Base-by-base conservation (phyloP, 2,888 invertebrate species). In the Eulithis testata region DNA sequence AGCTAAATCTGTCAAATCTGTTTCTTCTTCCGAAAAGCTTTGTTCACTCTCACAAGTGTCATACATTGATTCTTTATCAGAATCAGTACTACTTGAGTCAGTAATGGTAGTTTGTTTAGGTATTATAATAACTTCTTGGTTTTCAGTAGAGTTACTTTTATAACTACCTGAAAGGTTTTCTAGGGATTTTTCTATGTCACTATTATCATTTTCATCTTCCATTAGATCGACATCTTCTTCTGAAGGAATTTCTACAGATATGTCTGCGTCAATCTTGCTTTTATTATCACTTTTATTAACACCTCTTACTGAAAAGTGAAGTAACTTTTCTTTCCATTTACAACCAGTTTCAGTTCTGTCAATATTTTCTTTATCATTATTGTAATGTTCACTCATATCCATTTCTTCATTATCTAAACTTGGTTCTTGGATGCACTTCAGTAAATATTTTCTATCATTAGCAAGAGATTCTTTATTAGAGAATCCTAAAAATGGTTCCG, bases 21-120 rank as follows among this genome's bases (percentile, higher is more conserved):
- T 53, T n/a, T 50, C 37, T 51, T 66, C 31, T 57, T 37, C 49
- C 31, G 51, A 54, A 62, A 68, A 72, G 70, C 74, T 71, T 78
- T 76, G 73, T 11, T 85, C 85, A 81, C 86, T 88, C 65, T 82
- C 78, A 72, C 91, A 91, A 64, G 90, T 89, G 66, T 90, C 86
- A 85, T 90, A 91, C 53, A 81, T 69, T 43, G 89, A 89, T 72
- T 81, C 76, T 68, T 72, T 78, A 36, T 84, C 80, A 50, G 68
- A 58, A 66, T 67, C 69, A 68, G 63, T 63, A 50, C 53, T 47
- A 9, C 54, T 64, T 44, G 57, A 62, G 52, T 67, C 45, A 53
- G 40, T 45, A 7, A 11, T 27, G 27, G 53, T 36, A n/a, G 12
- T 40, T 49, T 68, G 49, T 50, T 67, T 56, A 36, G 64, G 65